Conservation (phyloP, 2,888 invertebrate species). For the Phytoseiulus persimilis region DNA sequence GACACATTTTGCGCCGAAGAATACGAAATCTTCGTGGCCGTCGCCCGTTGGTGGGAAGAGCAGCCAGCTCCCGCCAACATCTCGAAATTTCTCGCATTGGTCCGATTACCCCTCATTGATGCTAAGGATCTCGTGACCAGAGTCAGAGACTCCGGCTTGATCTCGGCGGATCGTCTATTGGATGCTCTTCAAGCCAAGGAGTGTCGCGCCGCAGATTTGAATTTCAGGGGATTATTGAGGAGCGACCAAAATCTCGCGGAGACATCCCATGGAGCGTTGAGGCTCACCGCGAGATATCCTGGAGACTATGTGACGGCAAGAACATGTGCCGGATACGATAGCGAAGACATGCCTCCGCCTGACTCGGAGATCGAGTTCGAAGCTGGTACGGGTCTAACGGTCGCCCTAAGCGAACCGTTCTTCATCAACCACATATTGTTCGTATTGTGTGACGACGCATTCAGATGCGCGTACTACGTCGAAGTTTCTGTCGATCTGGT, state of each 20-base stretch:
- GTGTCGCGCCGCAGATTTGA: constrained; percentile 66
- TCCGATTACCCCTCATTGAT: constrained; percentile 76
- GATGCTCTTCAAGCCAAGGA: constrained; percentile 86
- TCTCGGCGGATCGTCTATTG: constrained; percentile 77
- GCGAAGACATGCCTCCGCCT: too few species aligned
- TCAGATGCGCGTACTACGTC: constrained; percentile 62
- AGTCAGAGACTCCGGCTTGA: constrained; percentile 75
- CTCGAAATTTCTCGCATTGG: constrained; percentile 49
- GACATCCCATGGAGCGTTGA: constrained; percentile 63
- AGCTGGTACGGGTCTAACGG: constrained; percentile 61
- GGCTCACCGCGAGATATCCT: too few species aligned
- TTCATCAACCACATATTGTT: constrained; percentile 88
- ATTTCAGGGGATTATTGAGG: constrained; percentile 66
- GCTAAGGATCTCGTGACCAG: constrained; percentile 75
- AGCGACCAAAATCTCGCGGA: constrained; percentile 87
- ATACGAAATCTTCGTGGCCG: constrained; percentile 84
- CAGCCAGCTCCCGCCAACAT: constrained; percentile 59
- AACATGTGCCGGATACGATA: too few species aligned
- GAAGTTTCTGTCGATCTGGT: constrained; percentile 83
- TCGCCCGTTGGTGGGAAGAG: constrained; percentile 72
- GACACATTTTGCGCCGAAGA: constrained; percentile 95
- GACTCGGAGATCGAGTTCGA: too few species aligned
- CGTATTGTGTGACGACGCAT: constrained; percentile 85
- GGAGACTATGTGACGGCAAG: too few species aligned
- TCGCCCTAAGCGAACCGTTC: constrained; percentile 67